Evolutionary conservation across 2,888 invertebrate species (phyloP).

Genomic region (Cenopis cana): DNA sequence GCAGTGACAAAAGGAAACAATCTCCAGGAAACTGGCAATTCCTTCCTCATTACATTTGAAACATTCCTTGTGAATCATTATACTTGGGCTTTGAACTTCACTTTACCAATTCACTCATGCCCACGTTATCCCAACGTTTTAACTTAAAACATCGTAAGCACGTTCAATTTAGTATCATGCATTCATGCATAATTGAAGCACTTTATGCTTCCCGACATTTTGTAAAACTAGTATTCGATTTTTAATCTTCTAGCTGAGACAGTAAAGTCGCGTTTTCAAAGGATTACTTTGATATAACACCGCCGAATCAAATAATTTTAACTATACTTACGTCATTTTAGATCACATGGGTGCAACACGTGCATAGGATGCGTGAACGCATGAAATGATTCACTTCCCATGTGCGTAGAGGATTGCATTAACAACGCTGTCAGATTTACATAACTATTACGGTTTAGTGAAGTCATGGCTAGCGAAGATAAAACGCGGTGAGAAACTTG

Average conservation of each 20-base stretch:
- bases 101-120: slow-evolving; percentile 20
- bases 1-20: background rate
- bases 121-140: background rate
- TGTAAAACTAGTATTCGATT: background rate
- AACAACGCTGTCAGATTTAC: slow-evolving; percentile 2
- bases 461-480: background rate
- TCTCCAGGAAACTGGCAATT: background rate
- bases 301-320: background rate
- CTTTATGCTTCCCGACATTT: background rate
- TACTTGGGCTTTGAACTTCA: slow-evolving; percentile 6
- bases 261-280: background rate
- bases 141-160: background rate
- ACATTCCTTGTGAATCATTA: slow-evolving; percentile 3
- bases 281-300: background rate
- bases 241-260: background rate
- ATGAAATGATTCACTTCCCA: slow-evolving; percentile 64
- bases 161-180: too few species aligned
- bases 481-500: background rate
- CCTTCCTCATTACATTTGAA: background rate
- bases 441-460: background rate
- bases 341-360: slow-evolving; percentile 16
- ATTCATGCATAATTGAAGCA: background rate
- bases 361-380: slow-evolving; percentile 51
- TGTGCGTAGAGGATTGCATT: slow-evolving; percentile 6
- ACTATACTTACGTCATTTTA: background rate